Percentiles rank a stretch among this genome's conserved stretches.
Evolutionary conservation across 2,797 vertebrate species (phyloP).

Genomic region (Oophaga sylvatica): DNA sequence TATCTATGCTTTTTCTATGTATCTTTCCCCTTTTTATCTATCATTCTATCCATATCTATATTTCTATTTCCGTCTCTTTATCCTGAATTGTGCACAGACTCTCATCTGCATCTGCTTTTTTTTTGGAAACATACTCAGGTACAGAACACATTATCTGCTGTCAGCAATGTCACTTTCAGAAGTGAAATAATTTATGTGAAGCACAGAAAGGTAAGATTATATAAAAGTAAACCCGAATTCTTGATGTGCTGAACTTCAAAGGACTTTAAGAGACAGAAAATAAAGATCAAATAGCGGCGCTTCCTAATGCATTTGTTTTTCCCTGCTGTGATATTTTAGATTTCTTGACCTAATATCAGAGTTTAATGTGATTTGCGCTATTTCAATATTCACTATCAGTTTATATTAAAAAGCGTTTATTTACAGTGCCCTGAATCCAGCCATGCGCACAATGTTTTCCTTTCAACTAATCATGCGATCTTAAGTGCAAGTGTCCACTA

Average conservation of each 20-base stretch:
- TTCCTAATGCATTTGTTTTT: constrained; percentile 19
- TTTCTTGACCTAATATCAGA: constrained; percentile 3
- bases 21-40: not conserved
- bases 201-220: constrained; percentile 1
- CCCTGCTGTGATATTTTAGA: constrained; percentile 17
- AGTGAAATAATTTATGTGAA: not conserved
- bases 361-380: constrained; percentile 1
- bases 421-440: not conserved
- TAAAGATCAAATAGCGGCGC: constrained; percentile 24
- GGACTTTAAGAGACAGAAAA: constrained; percentile 18
- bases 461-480: not conserved
- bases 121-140: not conserved
- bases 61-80: not conserved
- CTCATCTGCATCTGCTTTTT: not conserved
- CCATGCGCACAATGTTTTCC: not conserved
- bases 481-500: not conserved
- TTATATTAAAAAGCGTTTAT: not conserved
- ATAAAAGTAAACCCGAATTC: constrained; percentile 11
- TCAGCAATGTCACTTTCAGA: constrained; percentile 14
- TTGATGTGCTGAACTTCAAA: constrained; percentile 21
- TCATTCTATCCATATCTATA: not conserved
- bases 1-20: not conserved
- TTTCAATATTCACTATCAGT: not conserved
- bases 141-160: not conserved
- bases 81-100: not conserved